Percentiles rank a stretch among this genome's conserved stretches.
Evolutionary conservation across 2,888 invertebrate genomes (phyloP).

Genomic region (Diaprepes abbreviatus): DNA sequence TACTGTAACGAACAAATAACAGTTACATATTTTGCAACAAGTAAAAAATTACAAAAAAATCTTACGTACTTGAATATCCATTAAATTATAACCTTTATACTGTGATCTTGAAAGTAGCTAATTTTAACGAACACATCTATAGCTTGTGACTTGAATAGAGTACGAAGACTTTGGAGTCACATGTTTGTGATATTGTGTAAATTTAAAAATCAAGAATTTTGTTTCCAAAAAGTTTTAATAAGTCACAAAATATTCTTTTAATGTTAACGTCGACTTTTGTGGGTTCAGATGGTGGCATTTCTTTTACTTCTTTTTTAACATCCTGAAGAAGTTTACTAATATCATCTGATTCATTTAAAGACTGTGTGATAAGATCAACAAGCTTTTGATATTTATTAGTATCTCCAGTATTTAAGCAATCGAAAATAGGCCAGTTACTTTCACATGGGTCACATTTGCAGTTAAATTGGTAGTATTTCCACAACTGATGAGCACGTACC

Average conservation of each 20-base stretch:
- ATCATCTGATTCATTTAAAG: constrained; percentile 21
- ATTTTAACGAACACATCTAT: too few species aligned
- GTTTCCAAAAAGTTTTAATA: constrained; percentile 44
- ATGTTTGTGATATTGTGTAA: too few species aligned
- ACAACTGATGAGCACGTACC: constrained; percentile 64
- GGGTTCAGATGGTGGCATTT: constrained; percentile 33
- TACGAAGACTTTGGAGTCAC: too few species aligned
- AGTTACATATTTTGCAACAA: too few species aligned
- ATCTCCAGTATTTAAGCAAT: constrained; percentile 39
- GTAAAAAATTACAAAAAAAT: too few species aligned
- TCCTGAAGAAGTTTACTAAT: constrained; percentile 23
- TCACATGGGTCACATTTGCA: constrained; percentile 84
- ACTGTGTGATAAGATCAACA: constrained; percentile 33
- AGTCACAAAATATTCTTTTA: constrained; percentile 45
- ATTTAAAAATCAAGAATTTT: constrained; percentile 45
- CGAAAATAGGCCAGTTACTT: constrained; percentile 74
- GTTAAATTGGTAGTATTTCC: constrained; percentile 82
- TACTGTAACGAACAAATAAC: too few species aligned
- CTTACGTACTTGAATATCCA: too few species aligned
- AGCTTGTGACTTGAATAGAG: too few species aligned
- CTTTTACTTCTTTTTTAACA: constrained; percentile 36
- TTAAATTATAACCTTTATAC: too few species aligned
- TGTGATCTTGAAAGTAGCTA: too few species aligned
- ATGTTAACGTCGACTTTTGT: constrained; percentile 45
- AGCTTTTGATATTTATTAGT: constrained; percentile 38